Base-by-base conservation (phyloP, 2,113 vertebrate genomes). In the Lepisosteus osseus region DNA sequence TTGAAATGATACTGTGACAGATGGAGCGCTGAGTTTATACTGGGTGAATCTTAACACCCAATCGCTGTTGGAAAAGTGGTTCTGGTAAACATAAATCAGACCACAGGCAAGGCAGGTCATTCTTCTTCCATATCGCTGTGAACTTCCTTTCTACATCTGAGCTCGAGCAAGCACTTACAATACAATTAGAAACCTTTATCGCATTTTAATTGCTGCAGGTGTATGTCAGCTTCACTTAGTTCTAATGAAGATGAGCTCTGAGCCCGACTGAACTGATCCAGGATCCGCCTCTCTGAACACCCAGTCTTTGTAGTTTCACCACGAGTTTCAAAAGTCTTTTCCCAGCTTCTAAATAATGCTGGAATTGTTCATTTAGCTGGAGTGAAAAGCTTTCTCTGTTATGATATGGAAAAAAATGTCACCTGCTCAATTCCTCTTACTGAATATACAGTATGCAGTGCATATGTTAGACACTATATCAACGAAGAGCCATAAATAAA, bases 151-250 rank as follows among this genome's bases (percentile, higher is more conserved):
- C 63, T 78, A 77, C 71, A 69, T 73, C 69, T 63, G 59, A 51
- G 40, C 67, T 77, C 59, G 29, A 65, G 63, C 68, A 76, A 82
- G 64, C 73, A 57, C 61, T 78, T 71, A 61, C 65, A 69, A 72
- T 80, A 65, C 76, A 76, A 73, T 59, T 54, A 55, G 14, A 79
- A 74, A 64, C 68, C 45, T 67, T 65, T 68, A 42, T 1, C 66
- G 43, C 47, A 56, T 72, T 70, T 73, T 71, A 76, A 77, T 78
- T 79, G 70, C 69, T 67, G 68, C 79, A 79, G 78, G 78, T 80
- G 70, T 45, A 45, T 61, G 75, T 76, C 78, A 77, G 65, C 59
- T 71, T 17, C 54, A 71, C 67, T 84, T 78, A 76, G 75, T 44
- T 55, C 55, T 59, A 54, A 43, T 73, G 77, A 73, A 64, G 43